phyloP scores from a whole-genome alignment of 2,113 vertebrate species.

The Hippocampus guttulatus region DNA sequence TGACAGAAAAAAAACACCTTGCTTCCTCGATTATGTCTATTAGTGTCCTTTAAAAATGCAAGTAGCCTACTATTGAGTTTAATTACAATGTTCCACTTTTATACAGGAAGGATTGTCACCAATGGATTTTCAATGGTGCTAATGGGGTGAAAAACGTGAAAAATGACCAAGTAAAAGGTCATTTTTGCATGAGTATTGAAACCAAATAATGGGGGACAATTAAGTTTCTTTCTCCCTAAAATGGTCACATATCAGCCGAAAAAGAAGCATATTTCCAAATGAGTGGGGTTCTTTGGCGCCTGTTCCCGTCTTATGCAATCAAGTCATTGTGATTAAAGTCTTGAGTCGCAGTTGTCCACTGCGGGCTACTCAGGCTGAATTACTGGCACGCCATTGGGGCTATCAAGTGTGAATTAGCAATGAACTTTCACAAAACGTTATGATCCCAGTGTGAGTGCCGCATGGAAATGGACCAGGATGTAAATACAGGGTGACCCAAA shows the following conservation, averaged over 20 bases:
- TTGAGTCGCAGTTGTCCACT: constrained; percentile 54
- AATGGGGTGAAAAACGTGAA: not conserved
- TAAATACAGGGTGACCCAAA: no score
- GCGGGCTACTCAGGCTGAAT: constrained; percentile 54
- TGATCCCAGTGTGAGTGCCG: constrained; percentile 58
- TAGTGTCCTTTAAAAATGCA: no score
- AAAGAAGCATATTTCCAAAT: constrained; percentile 49
- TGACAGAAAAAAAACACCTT: no score
- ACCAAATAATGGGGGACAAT: not conserved
- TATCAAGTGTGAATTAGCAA: constrained; percentile 67
- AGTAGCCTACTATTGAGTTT: no score
- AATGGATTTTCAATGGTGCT: not conserved
- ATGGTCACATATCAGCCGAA: constrained; percentile 44
- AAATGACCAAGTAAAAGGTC: not conserved
- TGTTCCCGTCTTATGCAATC: not conserved
- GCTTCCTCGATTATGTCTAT: no score
- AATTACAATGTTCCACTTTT: no score
- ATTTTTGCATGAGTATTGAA: not conserved
- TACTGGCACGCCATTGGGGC: constrained; percentile 58
- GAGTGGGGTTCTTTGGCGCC: constrained; percentile 45
- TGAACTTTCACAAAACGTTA: constrained; percentile 61
- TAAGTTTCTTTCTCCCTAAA: constrained; percentile 22
- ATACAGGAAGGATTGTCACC: not conserved
- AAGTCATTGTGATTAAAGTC: constrained; percentile 61
- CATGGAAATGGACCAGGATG: constrained; percentile 45